Evolutionary conservation across 2,888 invertebrate species (phyloP).

Genomic region (Lithophane semibrunnea): DNA sequence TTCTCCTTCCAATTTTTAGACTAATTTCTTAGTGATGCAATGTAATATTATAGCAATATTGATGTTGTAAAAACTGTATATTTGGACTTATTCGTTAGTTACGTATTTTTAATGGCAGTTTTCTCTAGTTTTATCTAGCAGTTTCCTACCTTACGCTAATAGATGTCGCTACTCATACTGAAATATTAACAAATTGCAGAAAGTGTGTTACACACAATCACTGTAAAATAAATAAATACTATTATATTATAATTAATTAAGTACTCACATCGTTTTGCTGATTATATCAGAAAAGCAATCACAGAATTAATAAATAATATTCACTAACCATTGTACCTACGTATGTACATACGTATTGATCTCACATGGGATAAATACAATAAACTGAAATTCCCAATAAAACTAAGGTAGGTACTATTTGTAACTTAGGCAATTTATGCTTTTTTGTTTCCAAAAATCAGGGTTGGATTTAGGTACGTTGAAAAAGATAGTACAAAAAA

Average conservation of each 20-base stretch:
- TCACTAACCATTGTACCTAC: conserved; percentile 28
- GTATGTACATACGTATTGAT: not conserved
- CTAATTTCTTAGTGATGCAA: not conserved
- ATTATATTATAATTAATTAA: not conserved
- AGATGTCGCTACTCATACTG: conserved; percentile 63
- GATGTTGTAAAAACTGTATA: conserved; percentile 38
- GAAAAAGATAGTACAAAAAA: too few species aligned
- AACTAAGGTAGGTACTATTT: too few species aligned
- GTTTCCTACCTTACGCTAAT: conserved; percentile 62
- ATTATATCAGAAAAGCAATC: conserved; percentile 39
- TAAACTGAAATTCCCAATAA: too few species aligned
- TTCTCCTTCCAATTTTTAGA: not conserved
- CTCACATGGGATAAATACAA: not conserved
- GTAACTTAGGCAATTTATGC: too few species aligned
- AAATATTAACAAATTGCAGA: conserved; percentile 1
- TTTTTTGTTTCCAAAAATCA: too few species aligned
- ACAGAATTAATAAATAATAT: not conserved
- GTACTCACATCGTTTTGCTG: conserved; percentile 11
- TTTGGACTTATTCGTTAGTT: conserved; percentile 42
- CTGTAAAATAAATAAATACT: not conserved
- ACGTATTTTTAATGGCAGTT: conserved; percentile 60
- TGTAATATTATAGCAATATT: not conserved
- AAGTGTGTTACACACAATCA: conserved; percentile 26
- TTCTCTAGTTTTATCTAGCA: conserved; percentile 59
- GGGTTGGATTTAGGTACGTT: too few species aligned